Evolutionary conservation across 2,888 invertebrate genomes (phyloP), one percentile per base, ranked within the genome.

Genomic region (Mystacides longicornis): DNA sequence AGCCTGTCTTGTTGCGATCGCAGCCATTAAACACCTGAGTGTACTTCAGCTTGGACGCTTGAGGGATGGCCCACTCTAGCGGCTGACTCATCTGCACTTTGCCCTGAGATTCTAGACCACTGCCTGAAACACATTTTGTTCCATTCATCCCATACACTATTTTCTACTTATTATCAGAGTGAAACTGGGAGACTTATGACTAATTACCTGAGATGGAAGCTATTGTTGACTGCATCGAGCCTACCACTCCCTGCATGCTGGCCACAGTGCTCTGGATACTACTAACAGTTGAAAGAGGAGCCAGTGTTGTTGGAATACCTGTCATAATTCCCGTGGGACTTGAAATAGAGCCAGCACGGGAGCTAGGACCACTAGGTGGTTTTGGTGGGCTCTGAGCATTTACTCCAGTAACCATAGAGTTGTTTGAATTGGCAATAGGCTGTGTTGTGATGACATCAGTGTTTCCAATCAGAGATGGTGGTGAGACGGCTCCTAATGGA

Each of bases 21-120:
- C 91, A 87, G 1, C 87, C 87, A 75, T 97, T 96, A 73, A 96
- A 97, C 48, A 94, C 78, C 71, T 96, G 96, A 0, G 94, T 95
- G 69, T 93, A 96, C 69, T 94, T 95, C 57, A 91, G 75, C 71
- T 89, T 89, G 19, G 85, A 49, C 19, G 23, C 51, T 43, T 74
- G 76, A 0, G 77, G 77, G 52, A 97, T 86, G 0, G 88, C 85
- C 95, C 97, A 96, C 65, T 94, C 94, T 0, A 75, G 74, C 3
- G 68, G 72, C 60, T 53, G 47, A 14, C 48, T 22, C 5, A 56
- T 49, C 23, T 52, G 52, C n/a, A 56, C 49, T 21, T 43, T 27
- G 18, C 18, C 52, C 50, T 54, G 47, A 11, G 22, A n/a, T 23
- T 21, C 21, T 23, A n/a, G 7, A 14, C 37, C 23, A 9, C 23